Evolutionary conservation across 2,113 vertebrate species (phyloP).

Genomic region (Podarcis cretensis): DNA sequence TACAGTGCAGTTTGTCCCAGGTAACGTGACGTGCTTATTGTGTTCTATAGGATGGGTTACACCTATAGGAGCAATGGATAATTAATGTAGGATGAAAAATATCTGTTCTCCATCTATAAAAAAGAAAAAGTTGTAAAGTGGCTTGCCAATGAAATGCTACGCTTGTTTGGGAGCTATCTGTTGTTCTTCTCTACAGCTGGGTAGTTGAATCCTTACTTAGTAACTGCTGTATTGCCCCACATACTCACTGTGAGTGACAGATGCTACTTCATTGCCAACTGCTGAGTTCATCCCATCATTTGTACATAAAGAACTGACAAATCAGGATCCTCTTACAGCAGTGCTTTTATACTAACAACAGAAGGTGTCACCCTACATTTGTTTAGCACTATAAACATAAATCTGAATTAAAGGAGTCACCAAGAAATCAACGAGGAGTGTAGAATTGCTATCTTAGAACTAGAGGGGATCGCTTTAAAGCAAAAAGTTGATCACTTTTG

Average conservation of each 20-base stretch:
- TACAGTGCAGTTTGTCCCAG: not conserved
- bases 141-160: not conserved
- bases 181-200: not conserved
- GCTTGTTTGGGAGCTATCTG: not conserved
- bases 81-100: not conserved
- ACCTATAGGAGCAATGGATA: not conserved
- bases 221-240: not conserved
- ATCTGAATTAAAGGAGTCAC: not conserved
- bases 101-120: not conserved
- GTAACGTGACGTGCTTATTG: not conserved
- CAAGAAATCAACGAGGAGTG: not conserved
- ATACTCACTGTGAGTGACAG: not conserved
- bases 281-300: not conserved
- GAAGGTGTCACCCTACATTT: not conserved
- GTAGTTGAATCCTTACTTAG: not conserved
- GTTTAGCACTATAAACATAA: not conserved
- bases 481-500: not conserved
- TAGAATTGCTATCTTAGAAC: not conserved
- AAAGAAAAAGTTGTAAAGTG: not conserved
- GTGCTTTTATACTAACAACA: not conserved
- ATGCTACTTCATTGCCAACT: not conserved
- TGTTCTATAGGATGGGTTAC: not conserved
- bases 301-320: not conserved
- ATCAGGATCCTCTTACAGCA: not conserved
- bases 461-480: not conserved